Evolutionary conservation across 2,797 vertebrate species (phyloP).

Genomic region (Sorex maritimensis): DNA sequence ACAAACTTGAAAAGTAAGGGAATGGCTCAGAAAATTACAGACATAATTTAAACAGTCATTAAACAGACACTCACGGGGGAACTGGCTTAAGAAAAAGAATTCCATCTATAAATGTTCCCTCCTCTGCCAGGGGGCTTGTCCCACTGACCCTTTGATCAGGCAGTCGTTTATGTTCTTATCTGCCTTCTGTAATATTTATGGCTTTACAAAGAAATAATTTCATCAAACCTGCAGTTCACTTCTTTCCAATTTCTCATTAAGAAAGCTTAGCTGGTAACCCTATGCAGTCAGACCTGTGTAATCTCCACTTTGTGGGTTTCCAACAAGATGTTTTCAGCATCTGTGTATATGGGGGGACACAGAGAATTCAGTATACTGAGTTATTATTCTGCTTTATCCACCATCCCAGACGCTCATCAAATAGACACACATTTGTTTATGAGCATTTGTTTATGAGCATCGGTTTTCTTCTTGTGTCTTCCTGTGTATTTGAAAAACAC

Average conservation of each 20-base stretch:
- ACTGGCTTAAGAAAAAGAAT: constrained; percentile 75
- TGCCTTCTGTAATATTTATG: constrained; percentile 88
- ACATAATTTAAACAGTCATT: constrained; percentile 88
- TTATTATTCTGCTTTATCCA: no score
- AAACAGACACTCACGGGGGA: constrained; percentile 84
- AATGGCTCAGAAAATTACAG: constrained; percentile 87
- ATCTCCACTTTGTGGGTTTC: constrained; percentile 77
- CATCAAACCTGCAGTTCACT: constrained; percentile 84
- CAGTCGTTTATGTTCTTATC: constrained; percentile 86
- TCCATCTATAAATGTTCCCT: constrained; percentile 87
- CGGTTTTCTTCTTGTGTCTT: no score
- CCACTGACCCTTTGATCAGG: constrained; percentile 86
- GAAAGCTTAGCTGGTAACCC: constrained; percentile 85
- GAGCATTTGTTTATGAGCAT: constrained; percentile 54
- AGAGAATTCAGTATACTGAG: constrained; percentile 6
- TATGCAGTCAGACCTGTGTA: constrained; percentile 76
- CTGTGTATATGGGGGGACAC: background rate
- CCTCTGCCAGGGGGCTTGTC: constrained; percentile 83
- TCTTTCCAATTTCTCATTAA: constrained; percentile 89
- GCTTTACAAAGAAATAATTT: constrained; percentile 88
- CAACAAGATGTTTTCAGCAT: constrained; percentile 77
- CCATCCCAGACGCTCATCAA: no score
- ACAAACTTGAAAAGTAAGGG: constrained; percentile 90
- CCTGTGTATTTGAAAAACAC: background rate
- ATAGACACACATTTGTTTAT: background rate